phyloP scores from a whole-genome alignment of 1,140 invertebrate genomes.

The Propsilocerus akamusi region DNA sequence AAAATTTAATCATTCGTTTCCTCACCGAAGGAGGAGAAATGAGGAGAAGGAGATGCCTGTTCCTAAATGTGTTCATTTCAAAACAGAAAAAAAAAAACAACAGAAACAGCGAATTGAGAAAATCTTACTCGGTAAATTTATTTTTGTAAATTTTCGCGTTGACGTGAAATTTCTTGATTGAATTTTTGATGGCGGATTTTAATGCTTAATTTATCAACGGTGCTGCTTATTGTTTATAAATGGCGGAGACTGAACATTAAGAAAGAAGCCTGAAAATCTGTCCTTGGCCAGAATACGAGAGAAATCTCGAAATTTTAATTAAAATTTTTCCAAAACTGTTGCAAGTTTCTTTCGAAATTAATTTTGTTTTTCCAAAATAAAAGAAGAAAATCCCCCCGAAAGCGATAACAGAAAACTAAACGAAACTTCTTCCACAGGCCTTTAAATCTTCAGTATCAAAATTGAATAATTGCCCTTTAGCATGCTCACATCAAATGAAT shows the following conservation, averaged over 20 bases:
- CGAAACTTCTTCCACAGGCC: too few species aligned
- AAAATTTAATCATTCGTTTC: constrained; percentile 1
- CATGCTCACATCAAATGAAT: background rate
- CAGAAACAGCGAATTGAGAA: background rate
- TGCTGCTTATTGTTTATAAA: too few species aligned
- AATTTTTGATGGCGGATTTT: background rate
- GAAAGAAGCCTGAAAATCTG: background rate
- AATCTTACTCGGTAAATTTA: background rate
- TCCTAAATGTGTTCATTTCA: background rate
- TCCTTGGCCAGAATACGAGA: too few species aligned
- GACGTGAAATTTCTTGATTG: background rate
- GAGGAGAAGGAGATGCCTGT: background rate
- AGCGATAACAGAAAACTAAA: too few species aligned
- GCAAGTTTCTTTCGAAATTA: background rate
- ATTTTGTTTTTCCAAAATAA: background rate
- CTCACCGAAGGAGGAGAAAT: too few species aligned
- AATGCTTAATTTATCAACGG: too few species aligned
- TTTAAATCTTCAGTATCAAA: too few species aligned
- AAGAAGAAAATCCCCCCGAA: background rate
- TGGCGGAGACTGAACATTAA: too few species aligned
- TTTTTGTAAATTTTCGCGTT: background rate
- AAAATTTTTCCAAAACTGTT: too few species aligned
- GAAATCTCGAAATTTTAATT: too few species aligned
- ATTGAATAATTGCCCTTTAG: too few species aligned
- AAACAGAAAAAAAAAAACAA: too few species aligned